A percentile compares a stretch with the other conserved stretches of the same genome.
Evolutionary conservation across 2,888 invertebrate species (phyloP).

Genomic region (Molorchus minor): DNA sequence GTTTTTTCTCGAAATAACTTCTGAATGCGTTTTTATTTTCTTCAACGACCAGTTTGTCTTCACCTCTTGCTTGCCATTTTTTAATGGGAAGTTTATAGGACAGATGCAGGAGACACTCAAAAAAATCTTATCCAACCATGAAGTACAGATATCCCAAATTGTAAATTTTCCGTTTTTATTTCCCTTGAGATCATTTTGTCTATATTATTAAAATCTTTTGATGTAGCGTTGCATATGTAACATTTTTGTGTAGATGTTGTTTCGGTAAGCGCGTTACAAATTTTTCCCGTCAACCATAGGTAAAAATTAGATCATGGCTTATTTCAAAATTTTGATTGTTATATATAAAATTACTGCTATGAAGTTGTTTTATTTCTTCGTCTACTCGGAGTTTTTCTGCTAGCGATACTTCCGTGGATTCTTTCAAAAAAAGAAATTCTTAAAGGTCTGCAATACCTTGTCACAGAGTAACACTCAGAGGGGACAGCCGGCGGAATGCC

Average conservation of each 20-base stretch:
- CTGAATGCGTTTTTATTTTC: too few relatives aligned
- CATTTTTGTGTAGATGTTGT: conserved; percentile 36
- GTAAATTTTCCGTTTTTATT: not conserved
- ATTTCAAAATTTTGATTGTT: not conserved
- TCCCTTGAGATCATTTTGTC: conserved; percentile 18
- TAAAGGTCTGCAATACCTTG: not conserved
- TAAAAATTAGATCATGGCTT: conserved; percentile 28
- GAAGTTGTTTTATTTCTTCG: not conserved
- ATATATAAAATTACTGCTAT: not conserved
- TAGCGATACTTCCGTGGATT: not conserved
- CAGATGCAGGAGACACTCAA: conserved; percentile 1
- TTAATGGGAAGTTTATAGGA: not conserved
- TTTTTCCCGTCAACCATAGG: conserved; percentile 50
- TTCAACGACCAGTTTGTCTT: too few relatives aligned
- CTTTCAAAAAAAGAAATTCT: conserved; percentile 6
- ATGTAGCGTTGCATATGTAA: conserved; percentile 38
- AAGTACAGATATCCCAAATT: conserved; percentile 1
- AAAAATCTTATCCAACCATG: conserved; percentile 2
- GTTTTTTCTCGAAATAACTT: too few relatives aligned
- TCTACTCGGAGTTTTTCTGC: not conserved
- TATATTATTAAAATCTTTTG: conserved; percentile 39
- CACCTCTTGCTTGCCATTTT: too few relatives aligned
- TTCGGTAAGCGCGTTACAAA: conserved; percentile 39
- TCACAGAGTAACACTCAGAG: too few relatives aligned
- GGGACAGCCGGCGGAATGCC: too few relatives aligned